Base-by-base conservation (phyloP, 2,113 vertebrate genomes). In the Proterorhinus semilunaris region DNA sequence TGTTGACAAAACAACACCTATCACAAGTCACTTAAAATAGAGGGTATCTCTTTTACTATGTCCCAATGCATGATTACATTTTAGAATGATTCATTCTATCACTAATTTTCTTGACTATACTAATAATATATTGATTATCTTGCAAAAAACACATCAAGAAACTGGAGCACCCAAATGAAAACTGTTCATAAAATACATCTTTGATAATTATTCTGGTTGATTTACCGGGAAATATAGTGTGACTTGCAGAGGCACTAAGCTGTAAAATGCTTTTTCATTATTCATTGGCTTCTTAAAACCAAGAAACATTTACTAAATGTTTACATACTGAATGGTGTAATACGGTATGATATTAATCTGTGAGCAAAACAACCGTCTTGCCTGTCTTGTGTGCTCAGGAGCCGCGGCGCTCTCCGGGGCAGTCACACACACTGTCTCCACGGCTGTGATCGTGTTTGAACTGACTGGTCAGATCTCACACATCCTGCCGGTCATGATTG, bases 401-500 rank as follows among this genome's bases (percentile, higher is more conserved):
- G 98, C 98, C 0, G 97, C 98, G 0, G 98, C 98, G 0, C 87
- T 99, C 80, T 95, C 97, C 0, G 98, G 98, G 7, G 98, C 98
- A 0, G 98, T 99, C 84, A 99, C 97, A 9, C 98, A 99, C 93
- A 99, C 98, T 0, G 96, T 99, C 72, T 99, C 97, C 83, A 98
- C 98, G 0, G 96, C 98, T 0, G 98, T 99, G 81, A 99, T 99
- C 7, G 96, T 98, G 76, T 99, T 99, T 0, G 98, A 99, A 92
- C 92, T 99, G 89, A 99, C 98, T 0, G 98, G 98, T 57, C 98
- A 99, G 91, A 99, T 99, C 72, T 98, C 97, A 0, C 98, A 99
- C 89, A 99, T 99, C 89, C 91, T 99, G 72, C 98, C 98, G 0
- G 97, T 99, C 86, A 99, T 99, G 97, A 99, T 99, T 0, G 98